Evolutionary conservation across 2,888 invertebrate genomes (phyloP).

Genomic region (Asteroscopus sphinx): DNA sequence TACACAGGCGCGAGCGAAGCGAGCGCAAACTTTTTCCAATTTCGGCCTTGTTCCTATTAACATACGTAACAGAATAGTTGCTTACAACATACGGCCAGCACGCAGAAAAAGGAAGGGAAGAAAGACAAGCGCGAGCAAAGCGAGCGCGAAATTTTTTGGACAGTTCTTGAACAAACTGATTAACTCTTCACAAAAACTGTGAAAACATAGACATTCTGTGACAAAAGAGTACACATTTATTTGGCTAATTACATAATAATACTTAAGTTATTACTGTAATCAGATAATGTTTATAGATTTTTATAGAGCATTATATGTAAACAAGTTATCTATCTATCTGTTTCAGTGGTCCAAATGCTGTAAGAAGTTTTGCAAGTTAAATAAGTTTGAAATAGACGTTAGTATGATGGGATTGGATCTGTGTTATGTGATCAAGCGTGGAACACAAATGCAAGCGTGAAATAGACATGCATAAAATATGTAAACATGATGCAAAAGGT

Average conservation of each 20-base stretch:
- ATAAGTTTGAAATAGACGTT: constrained; percentile 9
- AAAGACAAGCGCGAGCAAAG: too few relatives aligned
- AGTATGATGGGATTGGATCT: constrained; percentile 6
- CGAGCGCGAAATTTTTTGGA: too few relatives aligned
- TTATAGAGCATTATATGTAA: constrained; percentile 44
- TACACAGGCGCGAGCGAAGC: too few relatives aligned
- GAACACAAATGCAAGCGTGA: constrained; percentile 37
- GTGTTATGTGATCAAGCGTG: constrained; percentile 23
- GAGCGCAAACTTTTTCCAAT: too few relatives aligned
- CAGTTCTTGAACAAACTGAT: too few relatives aligned
- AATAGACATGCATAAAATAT: constrained; percentile 43
- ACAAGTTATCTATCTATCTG: constrained; percentile 32
- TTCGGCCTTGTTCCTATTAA: too few relatives aligned
- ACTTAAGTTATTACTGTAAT: constrained; percentile 2
- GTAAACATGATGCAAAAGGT: constrained; percentile 70
- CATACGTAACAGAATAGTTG: too few relatives aligned
- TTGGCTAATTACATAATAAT: constrained; percentile 23
- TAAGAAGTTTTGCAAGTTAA: constrained; percentile 7
- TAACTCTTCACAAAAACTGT: too few relatives aligned
- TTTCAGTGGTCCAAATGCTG: neutral
- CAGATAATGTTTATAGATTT: constrained; percentile 35
- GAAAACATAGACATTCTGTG: too few relatives aligned
- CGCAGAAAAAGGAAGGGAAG: too few relatives aligned
- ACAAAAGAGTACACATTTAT: too few relatives aligned
- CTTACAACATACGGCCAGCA: too few relatives aligned